phyloP scores from a whole-genome alignment of 2,888 invertebrate genomes.

The Cistogaster globosa region DNA sequence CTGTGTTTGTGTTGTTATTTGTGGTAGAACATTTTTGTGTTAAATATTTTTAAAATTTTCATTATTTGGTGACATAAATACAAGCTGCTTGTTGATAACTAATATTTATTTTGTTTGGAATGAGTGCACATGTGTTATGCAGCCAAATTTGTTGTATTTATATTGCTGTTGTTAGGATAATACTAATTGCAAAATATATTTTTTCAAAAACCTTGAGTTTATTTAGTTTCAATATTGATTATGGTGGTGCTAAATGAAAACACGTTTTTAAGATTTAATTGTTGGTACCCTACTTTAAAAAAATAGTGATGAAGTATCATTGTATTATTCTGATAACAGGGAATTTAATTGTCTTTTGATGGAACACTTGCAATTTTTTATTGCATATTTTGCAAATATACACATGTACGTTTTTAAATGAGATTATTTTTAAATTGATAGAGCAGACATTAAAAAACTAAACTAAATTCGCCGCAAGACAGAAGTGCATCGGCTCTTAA shows the following conservation, averaged over 20 bases:
- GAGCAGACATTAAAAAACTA: no score
- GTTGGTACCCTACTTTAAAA: slow-evolving; percentile 6
- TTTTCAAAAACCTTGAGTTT: slow-evolving; percentile 54
- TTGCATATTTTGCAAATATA: no score
- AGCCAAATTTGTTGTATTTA: neutral
- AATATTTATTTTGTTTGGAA: slow-evolving; percentile 38
- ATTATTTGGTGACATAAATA: slow-evolving; percentile 71
- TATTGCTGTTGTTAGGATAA: slow-evolving; percentile 7
- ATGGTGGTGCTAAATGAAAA: slow-evolving; percentile 4
- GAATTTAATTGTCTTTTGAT: neutral
- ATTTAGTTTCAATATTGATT: slow-evolving; percentile 15
- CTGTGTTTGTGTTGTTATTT: slow-evolving; percentile 31
- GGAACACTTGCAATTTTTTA: no score
- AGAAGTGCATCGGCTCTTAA: no score
- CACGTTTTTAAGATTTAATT: neutral
- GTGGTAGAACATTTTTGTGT: slow-evolving; percentile 58
- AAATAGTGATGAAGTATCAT: neutral
- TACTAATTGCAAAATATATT: slow-evolving; percentile 25
- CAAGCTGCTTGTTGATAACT: slow-evolving; percentile 61
- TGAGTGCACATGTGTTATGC: slow-evolving; percentile 27
- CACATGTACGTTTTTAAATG: no score
- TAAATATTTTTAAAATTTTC: slow-evolving; percentile 68
- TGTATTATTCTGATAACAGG: neutral
- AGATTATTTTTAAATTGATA: no score
- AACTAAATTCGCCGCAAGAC: no score